These are phyloP conservation scores for Atta colombica DNA, from an alignment of 1,140 invertebrate species.

Conservation along the genomic window DNA sequence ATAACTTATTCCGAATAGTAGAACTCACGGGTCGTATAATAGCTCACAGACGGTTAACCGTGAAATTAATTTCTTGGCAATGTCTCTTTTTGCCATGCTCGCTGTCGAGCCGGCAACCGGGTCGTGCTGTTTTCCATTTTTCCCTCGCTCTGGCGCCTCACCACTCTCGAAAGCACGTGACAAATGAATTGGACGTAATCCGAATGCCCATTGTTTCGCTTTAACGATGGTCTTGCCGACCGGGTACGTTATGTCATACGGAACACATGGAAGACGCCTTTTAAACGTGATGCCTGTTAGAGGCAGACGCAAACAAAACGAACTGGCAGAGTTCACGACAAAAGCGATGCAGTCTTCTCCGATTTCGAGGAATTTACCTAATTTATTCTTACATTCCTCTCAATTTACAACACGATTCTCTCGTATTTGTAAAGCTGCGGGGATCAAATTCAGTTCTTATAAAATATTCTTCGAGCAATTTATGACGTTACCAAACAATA, in stretches of 20 bases:
- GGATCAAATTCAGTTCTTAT: slow-evolving; percentile 10
- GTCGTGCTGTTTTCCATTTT: slow-evolving; percentile 68
- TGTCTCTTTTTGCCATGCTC: slow-evolving; percentile 41
- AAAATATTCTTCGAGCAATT: neutral
- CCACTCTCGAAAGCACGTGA: slow-evolving; percentile 69
- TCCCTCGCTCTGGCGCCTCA: neutral
- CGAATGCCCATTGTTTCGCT: slow-evolving; percentile 79
- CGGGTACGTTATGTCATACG: slow-evolving; percentile 57
- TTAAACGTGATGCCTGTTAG: slow-evolving; percentile 66
- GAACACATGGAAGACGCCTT: slow-evolving; percentile 65
- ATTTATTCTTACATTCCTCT: slow-evolving; percentile 14
- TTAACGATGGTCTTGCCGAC: slow-evolving; percentile 70
- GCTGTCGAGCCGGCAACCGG: neutral
- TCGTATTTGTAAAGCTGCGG: neutral
- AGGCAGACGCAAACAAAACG: slow-evolving; percentile 9
- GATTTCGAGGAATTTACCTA: slow-evolving; percentile 5
- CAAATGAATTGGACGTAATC: slow-evolving; percentile 79
- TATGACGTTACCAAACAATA: neutral
- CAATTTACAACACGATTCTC: slow-evolving; percentile 20
- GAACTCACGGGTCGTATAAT: slow-evolving; percentile 22
- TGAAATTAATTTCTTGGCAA: slow-evolving; percentile 70
- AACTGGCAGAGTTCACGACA: slow-evolving; percentile 48
- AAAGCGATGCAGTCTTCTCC: slow-evolving; percentile 43
- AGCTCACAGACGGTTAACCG: slow-evolving; percentile 58
- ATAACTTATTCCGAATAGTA: slow-evolving; percentile 36